A percentile compares a stretch with the other conserved stretches of the same genome.
Evolutionary conservation across 2,797 vertebrate genomes (phyloP).

Genomic region (Ceryle rudis): DNA sequence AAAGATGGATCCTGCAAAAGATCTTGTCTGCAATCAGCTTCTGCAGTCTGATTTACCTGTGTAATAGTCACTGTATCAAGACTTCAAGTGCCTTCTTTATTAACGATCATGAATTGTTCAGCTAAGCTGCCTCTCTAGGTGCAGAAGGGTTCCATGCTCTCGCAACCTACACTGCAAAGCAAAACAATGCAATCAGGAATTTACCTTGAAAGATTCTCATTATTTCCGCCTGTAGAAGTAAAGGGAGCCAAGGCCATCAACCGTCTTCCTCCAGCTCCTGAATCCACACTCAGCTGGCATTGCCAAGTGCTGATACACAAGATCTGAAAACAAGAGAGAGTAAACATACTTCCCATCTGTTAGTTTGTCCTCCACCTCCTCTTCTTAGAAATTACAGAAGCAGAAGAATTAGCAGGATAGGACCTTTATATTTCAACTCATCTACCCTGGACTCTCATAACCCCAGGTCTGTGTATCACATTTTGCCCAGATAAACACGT

Average conservation of each 20-base stretch:
- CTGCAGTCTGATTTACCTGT: not conserved
- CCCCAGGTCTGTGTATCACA: not conserved
- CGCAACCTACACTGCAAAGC: not conserved
- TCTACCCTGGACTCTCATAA: fast-evolving
- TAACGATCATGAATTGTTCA: not conserved
- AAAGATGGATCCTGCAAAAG: not conserved
- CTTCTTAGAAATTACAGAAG: not conserved
- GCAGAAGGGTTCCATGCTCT: not conserved
- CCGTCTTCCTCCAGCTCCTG: not conserved
- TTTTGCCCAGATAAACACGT: not conserved
- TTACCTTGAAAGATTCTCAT: not conserved
- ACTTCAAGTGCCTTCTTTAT: not conserved
- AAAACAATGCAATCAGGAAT: not conserved
- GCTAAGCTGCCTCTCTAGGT: not conserved
- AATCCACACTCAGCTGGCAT: not conserved
- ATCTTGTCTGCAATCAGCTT: not conserved
- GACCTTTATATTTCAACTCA: not conserved
- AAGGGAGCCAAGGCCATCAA: not conserved
- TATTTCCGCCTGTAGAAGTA: not conserved
- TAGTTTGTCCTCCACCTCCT: not conserved
- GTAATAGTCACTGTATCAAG: not conserved
- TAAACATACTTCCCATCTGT: not conserved
- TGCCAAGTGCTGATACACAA: not conserved
- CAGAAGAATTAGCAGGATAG: not conserved
- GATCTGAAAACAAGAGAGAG: not conserved